These are phyloP conservation scores for Cosmopolites sordidus DNA, from an alignment of 2,888 invertebrate genomes.

Conservation along the genomic window DNA sequence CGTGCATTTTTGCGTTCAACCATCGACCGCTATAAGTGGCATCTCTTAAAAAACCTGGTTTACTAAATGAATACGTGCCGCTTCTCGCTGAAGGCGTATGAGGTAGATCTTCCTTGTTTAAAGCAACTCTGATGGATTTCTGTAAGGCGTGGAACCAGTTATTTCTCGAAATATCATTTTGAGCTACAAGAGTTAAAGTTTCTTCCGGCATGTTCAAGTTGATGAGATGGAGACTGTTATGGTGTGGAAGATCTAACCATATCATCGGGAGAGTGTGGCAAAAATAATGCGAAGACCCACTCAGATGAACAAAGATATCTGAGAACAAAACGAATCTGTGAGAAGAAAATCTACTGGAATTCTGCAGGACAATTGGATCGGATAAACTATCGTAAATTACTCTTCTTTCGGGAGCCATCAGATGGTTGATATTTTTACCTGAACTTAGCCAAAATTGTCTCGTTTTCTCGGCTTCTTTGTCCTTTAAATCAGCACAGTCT, in stretches of 20 bases:
- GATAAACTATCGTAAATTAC: slow-evolving; percentile 73
- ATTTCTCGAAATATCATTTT: slow-evolving; percentile 65
- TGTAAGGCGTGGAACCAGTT: slow-evolving; percentile 78
- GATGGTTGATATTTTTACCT: slow-evolving; percentile 58
- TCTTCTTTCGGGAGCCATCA: slow-evolving; percentile 65
- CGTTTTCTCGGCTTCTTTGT: slow-evolving; percentile 65
- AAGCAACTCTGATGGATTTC: slow-evolving; percentile 62
- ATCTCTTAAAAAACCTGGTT: slow-evolving; percentile 67
- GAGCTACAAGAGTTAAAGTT: slow-evolving; percentile 60
- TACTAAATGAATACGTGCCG: slow-evolving; percentile 72
- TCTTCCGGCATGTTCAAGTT: slow-evolving; percentile 77
- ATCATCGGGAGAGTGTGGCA: slow-evolving; percentile 68
- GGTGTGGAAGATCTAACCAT: slow-evolving; percentile 75
- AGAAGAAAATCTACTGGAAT: slow-evolving; percentile 69
- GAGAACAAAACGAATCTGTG: slow-evolving; percentile 80
- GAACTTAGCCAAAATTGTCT: slow-evolving; percentile 71
- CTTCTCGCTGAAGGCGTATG: slow-evolving; percentile 60
- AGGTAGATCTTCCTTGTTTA: slow-evolving; percentile 60
- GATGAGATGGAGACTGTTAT: slow-evolving; percentile 60
- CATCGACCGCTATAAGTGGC: slow-evolving; percentile 78
- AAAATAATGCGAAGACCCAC: slow-evolving; percentile 60
- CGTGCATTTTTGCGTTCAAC: slow-evolving; percentile 79
- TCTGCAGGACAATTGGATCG: slow-evolving; percentile 63
- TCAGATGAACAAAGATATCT: slow-evolving; percentile 73
- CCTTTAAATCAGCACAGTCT: slow-evolving; percentile 59